Evolutionary conservation across 2,888 invertebrate genomes (phyloP).

Genomic region (Orthosia cruda): DNA sequence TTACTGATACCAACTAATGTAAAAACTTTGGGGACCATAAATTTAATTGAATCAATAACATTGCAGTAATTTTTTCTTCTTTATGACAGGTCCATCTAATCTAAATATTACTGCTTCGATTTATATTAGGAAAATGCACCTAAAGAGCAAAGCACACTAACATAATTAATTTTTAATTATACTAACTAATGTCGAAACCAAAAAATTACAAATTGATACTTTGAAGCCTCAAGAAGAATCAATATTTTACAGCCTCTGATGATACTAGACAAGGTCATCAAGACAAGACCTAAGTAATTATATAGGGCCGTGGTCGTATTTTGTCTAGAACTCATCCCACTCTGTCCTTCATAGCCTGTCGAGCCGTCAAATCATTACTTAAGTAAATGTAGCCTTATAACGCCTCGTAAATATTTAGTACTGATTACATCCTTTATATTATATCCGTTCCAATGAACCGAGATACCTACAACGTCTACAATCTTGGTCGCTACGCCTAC

Average conservation of each 20-base stretch:
- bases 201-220: neutral
- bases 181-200: neutral
- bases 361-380: slow-evolving; percentile 10
- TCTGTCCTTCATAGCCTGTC: neutral
- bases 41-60: neutral
- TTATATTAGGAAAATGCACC: neutral
- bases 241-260: neutral
- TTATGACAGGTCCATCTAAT: too few species aligned
- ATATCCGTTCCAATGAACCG: neutral
- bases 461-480: neutral
- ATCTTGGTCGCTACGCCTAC: neutral
- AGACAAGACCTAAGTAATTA: slow-evolving; percentile 2
- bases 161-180: too few species aligned
- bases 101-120: neutral
- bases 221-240: neutral
- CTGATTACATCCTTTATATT: slow-evolving; percentile 10
- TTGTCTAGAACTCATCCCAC: neutral
- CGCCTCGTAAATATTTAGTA: slow-evolving; percentile 41
- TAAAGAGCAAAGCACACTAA: neutral
- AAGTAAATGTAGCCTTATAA: slow-evolving; percentile 5
- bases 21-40: neutral
- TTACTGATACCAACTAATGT: neutral
- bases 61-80: too few species aligned
- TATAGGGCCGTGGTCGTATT: neutral
- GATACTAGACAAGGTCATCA: neutral